phyloP scores from a whole-genome alignment of 2,888 invertebrate genomes.

The Leptopilina syphax region DNA sequence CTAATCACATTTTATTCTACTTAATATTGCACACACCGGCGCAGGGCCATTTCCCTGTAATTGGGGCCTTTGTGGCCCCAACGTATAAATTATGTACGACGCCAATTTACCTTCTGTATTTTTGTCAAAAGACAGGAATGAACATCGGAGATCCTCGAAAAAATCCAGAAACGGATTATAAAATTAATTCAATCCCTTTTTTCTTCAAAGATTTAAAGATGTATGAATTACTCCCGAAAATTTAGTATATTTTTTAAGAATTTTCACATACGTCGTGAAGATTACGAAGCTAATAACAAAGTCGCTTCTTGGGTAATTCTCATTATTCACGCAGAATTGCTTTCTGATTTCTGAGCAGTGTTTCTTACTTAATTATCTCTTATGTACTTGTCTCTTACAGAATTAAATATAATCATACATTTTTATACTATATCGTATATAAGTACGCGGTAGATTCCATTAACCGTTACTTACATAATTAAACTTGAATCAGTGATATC shows the following conservation, averaged over 20 bases:
- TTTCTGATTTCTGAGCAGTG: conserved; percentile 57
- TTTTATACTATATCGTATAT: conserved; percentile 34
- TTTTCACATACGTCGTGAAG: not conserved
- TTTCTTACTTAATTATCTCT: conserved; percentile 54
- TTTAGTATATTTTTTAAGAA: not conserved
- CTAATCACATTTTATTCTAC: conserved; percentile 65
- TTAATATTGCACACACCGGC: conserved; percentile 77
- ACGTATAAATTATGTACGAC: conserved; percentile 43
- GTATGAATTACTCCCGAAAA: not conserved
- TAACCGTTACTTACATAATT: conserved; percentile 6
- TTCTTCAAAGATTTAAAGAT: not conserved
- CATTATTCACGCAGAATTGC: conserved; percentile 38
- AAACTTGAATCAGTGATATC: conserved; percentile 23
- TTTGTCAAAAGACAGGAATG: conserved; percentile 7
- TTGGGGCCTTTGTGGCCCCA: conserved; percentile 55
- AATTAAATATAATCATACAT: conserved; percentile 37
- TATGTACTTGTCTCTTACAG: conserved; percentile 42
- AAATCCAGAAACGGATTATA: conserved; percentile 6
- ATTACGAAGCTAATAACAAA: conserved; percentile 34
- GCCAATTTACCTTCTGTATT: not conserved
- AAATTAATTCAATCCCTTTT: not conserved
- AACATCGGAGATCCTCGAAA: not conserved
- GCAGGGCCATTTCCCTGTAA: conserved; percentile 62
- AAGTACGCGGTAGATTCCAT: conserved; percentile 7
- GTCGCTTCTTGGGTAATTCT: conserved; percentile 10